Base-by-base conservation (phyloP, 2,113 vertebrate genomes). In the Colinus virginianus region DNA sequence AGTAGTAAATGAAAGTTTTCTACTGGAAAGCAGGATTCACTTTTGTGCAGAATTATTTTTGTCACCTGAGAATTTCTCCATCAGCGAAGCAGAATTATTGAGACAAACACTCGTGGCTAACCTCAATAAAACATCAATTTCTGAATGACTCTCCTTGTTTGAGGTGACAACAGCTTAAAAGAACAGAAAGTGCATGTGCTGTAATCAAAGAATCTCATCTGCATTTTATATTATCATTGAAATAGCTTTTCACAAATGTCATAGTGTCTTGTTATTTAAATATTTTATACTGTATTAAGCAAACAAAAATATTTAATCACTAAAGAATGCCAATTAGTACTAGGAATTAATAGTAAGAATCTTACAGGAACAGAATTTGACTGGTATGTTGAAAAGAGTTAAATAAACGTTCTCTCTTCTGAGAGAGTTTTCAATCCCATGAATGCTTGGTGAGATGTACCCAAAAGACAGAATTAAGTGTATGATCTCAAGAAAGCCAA, bases 21-120 rank as follows among this genome's bases (percentile, higher is more conserved):
- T 80, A 45, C 34, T 53, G n/a, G 30, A 80, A 82, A 88, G 3
- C 16, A 48, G 32, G 32, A 51, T 90, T 25, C 38, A 67, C 48
- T 3, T 79, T 81, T 66, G 23, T 78, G 63, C 34, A 66, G 38
- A 90, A 43, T 75, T 87, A 38, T 42, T 88, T 70, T 93, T 90
- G 19, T 66, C 79, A 16, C 4, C 81, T 88, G 69, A 94, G 9
- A 40, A 43, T 71, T 93, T 94, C 61, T 51, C 32, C 75, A 19
- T 87, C 25, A 80, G 20, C 93, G 90, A 88, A 93, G 58, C 6
- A 88, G 72, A 81, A 78, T 45, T 89, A 42, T 51, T 76, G 51
- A 87, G 34, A 53, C 14, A 81, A 48, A 4, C 7, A 58, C 5
- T 85, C 25, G 40, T 22, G 53, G 43, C 13, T 84, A 59, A 80